A percentile compares a stretch with the other conserved stretches of the same genome.
phyloP scores from a whole-genome alignment of 2,113 vertebrate genomes.

The Leucopsar rothschildi region DNA sequence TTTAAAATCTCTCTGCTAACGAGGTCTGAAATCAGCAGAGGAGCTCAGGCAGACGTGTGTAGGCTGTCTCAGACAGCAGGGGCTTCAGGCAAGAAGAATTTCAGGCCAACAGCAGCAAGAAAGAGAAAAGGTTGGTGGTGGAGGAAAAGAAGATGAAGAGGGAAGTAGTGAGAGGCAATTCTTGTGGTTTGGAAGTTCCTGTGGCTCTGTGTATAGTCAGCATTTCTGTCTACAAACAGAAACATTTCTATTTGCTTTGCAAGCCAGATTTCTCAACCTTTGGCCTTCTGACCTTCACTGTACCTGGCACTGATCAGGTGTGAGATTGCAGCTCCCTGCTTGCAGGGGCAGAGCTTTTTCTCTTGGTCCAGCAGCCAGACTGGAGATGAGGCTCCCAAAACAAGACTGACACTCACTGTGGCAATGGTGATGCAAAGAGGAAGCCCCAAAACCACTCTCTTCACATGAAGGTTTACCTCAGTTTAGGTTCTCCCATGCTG shows the following conservation, averaged over 20 bases:
- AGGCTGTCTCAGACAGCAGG: conserved; percentile 57
- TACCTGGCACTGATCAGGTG: conserved; percentile 39
- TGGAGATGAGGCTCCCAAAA: background rate
- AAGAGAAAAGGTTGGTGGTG: conserved; percentile 40
- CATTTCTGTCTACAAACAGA: conserved; percentile 62
- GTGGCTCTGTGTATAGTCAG: conserved; percentile 65
- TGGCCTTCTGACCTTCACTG: conserved; percentile 59
- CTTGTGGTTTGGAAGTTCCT: conserved; percentile 69
- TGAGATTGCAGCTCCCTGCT: background rate
- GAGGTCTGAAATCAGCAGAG: background rate
- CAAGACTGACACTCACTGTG: background rate
- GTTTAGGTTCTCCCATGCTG: background rate
- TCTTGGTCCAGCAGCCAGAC: background rate
- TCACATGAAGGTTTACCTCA: background rate
- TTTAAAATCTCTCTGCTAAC: background rate
- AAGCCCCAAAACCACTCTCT: background rate
- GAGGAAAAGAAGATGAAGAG: conserved; percentile 60
- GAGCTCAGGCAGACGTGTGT: conserved; percentile 27
- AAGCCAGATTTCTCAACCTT: conserved; percentile 62
- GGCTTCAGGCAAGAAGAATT: conserved; percentile 60
- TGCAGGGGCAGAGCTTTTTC: background rate
- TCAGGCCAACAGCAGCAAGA: conserved; percentile 40
- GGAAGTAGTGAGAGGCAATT: conserved; percentile 61
- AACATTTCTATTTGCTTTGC: conserved; percentile 59
- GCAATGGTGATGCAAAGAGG: background rate